Base-by-base conservation (phyloP, 2,888 invertebrate genomes). In the Apamea crenata region DNA sequence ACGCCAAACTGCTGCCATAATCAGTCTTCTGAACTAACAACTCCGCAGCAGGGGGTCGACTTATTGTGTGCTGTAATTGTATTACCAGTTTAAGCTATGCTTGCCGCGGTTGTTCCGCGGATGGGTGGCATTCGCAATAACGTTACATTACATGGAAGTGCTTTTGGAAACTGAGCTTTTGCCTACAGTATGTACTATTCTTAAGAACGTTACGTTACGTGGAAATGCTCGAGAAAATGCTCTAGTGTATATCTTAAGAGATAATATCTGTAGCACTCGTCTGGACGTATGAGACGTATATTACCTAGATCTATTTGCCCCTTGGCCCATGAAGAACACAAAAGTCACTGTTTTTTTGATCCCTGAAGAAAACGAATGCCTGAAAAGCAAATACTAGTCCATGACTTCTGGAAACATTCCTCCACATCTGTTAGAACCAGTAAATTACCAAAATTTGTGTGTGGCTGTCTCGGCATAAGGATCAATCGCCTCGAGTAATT, bases 1-100 rank as follows among this genome's bases (percentile, higher is more conserved):
- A 78, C 50, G 78, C 50, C 66, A 66, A 2, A 2, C 1, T 32
- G n/a, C 59, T 78, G 66, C 32, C 50, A 29, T 83, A 83, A 80
- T 80, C 66, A 67, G 78, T 83, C 78, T 83, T 83, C 40, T 29
- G 36, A 78, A 56, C 47, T 44, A 18, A 56, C 82, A 36, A 32
- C n/a, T 47, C 8, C 59, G 78, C 84, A 44, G 59, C n/a, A 32
- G 36, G 77, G 53, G 47, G 25, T 25, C n/a, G 44, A 50, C 21
- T 59, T 66, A 56, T 76, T 56, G 65, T 80, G 56, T 56, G 29
- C 40, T 25, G 5, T 63, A 5, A 32, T 59, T 29, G 1, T 81
- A 40, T 36, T 40, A 40, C 10, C 29, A 61, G 29, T 83, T 66
- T 21, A 5, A 29, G 3, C 36, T 29, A 44, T 3, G 14, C 14